phyloP scores from a whole-genome alignment of 2,888 invertebrate genomes.

The Meteorus colon region DNA sequence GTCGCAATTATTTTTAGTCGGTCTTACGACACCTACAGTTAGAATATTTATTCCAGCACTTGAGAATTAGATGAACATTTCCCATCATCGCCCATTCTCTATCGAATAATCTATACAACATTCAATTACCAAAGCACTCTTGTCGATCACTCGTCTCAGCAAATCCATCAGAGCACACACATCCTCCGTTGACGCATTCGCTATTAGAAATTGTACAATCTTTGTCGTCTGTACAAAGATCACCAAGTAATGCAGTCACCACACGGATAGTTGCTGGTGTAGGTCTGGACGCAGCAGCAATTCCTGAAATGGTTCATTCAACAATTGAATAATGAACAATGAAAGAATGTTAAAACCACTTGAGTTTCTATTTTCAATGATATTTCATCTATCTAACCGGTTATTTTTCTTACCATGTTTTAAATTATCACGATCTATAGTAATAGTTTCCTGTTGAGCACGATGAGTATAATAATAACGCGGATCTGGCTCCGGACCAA shows the following conservation, averaged over 20 bases:
- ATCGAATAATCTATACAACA: background rate
- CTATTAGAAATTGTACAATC: constrained; percentile 84
- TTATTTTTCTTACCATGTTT: constrained; percentile 66
- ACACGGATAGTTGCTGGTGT: constrained; percentile 79
- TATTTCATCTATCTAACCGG: background rate
- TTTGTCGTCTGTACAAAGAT: constrained; percentile 81
- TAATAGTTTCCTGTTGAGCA: constrained; percentile 70
- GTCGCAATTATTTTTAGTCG: too few species aligned
- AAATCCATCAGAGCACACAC: constrained; percentile 82
- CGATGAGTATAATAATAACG: constrained; percentile 80
- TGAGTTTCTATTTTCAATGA: background rate
- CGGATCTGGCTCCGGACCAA: constrained; percentile 79
- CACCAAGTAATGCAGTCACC: constrained; percentile 83
- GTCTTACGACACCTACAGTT: too few species aligned
- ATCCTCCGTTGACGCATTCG: constrained; percentile 83
- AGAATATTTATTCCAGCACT: too few species aligned
- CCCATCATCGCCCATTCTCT: too few species aligned
- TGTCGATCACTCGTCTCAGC: constrained; percentile 79
- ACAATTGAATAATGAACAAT: constrained; percentile 24
- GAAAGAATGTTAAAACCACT: background rate
- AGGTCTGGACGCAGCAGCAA: constrained; percentile 76
- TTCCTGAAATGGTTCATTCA: constrained; percentile 57
- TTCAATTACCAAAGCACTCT: constrained; percentile 76
- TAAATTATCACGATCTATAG: constrained; percentile 71
- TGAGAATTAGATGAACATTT: too few species aligned